phyloP scores from a whole-genome alignment of 1,140 invertebrate genomes.

The Drosophila bocqueti region DNA sequence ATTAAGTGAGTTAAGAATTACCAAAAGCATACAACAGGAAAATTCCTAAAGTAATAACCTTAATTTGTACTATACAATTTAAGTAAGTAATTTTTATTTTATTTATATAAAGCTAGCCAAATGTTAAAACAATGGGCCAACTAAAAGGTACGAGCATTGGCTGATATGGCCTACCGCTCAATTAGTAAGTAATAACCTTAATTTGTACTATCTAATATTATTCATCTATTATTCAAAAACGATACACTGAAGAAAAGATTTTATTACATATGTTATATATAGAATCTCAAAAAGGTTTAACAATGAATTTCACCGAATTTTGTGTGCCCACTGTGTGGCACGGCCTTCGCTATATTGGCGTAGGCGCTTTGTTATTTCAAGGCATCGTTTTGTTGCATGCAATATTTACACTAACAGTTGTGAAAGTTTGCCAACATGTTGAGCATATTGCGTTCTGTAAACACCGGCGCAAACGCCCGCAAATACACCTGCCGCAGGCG shows the following conservation, averaged over 20 bases:
- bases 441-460: slow-evolving; percentile 65
- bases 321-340: background rate
- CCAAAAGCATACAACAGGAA: background rate
- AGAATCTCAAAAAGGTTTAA: background rate
- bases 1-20: background rate
- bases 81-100: no score
- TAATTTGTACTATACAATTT: no score
- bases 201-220: background rate
- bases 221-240: background rate
- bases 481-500: slow-evolving; percentile 23
- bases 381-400: slow-evolving; percentile 53
- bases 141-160: no score
- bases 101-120: no score
- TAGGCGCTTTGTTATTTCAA: slow-evolving; percentile 52
- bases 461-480: slow-evolving; percentile 44
- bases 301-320: background rate
- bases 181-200: no score
- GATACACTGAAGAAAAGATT: background rate
- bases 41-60: background rate
- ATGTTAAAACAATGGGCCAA: no score
- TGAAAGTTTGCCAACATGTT: slow-evolving; percentile 72
- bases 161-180: no score
- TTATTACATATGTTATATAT: background rate
- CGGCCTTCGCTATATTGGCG: slow-evolving; percentile 16
- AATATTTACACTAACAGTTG: slow-evolving; percentile 66